Base-by-base conservation (phyloP, 2,797 vertebrate species). In the Delichon dasypus region DNA sequence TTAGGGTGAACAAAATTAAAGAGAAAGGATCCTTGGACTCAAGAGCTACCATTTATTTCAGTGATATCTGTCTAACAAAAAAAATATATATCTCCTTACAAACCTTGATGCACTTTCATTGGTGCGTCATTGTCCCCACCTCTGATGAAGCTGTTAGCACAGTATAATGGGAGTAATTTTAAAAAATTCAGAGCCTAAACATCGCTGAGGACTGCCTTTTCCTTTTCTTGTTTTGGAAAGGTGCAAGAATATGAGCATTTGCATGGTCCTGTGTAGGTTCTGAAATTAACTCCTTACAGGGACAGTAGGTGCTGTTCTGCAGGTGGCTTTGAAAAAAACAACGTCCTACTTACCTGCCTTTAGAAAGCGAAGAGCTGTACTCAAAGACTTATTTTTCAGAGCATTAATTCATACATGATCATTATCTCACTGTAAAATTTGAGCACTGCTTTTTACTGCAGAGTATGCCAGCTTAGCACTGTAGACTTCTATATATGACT, bases 401-500 rank as follows among this genome's bases (percentile, higher is more conserved):
- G n/a, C 20, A 55, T 85, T 85, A 85, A 80, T 93, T 89, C 51
- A 58, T 83, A 68, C 11, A 10, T 47, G 25, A 44, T 85, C 54
- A 68, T 93, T 85, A 89, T 70, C 55, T 95, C 84, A 27, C 60
- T 81, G 26, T 86, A 73, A 94, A 93, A 73, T 48, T 7, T 75
- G 38, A 55, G 20, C 5, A 2, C 61, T 82, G 38, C 78, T 62
- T 57, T 95, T 82, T 73, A 53, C 8, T 72, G 47, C 51, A 34
- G 11, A 36, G 30, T 55, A 18, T 29, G 7, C 54, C 30, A 51
- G 11, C 1, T 92, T 88, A 82, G 29, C 21, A 27, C 20, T 51
- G 1, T 50, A 7, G 61, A 15, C 53, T 57, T 72, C 65, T 32
- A 13, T 55, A 58, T n/a, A 4, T 85, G 62, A 77, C 57, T 80